These are phyloP conservation scores for Argyrosomus regius DNA, from an alignment of 2,797 vertebrate species.

Conservation along the genomic window DNA sequence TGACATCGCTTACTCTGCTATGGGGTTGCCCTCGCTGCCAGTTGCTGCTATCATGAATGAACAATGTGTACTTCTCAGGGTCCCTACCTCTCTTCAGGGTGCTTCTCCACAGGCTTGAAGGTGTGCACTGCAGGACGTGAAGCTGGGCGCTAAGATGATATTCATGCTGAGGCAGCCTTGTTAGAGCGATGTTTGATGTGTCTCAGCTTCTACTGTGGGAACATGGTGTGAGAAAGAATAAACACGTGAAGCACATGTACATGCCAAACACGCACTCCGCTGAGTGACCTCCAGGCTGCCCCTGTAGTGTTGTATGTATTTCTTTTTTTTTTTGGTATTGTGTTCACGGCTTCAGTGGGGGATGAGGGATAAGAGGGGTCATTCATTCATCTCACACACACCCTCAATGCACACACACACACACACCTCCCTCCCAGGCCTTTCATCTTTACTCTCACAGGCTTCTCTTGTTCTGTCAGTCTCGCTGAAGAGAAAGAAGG, in stretches of 20 bases:
- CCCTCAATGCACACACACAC: conserved; percentile 45
- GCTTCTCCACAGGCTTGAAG: conserved; percentile 56
- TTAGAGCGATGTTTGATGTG: conserved; percentile 49
- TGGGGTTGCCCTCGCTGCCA: conserved; percentile 68
- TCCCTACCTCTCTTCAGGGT: conserved; percentile 58
- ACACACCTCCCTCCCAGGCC: conserved; percentile 71
- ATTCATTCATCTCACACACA: conserved; percentile 76
- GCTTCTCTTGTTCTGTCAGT: conserved; percentile 84
- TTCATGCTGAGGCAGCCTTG: conserved; percentile 46
- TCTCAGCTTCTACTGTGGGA: conserved; percentile 41
- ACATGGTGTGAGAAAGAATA: conserved; percentile 24
- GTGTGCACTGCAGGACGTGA: conserved; percentile 42
- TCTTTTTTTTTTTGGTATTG: conserved; percentile 44
- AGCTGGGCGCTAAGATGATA: conserved; percentile 21
- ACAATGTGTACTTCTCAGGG: conserved; percentile 72
- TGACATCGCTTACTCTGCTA: conserved; percentile 71
- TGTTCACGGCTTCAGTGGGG: conserved; percentile 52
- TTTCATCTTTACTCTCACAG: conserved; percentile 86
- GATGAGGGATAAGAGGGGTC: conserved; percentile 72
- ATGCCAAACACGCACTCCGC: neutral
- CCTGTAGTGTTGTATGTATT: conserved; percentile 50
- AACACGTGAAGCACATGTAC: conserved; percentile 6
- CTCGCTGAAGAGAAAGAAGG: conserved; percentile 65
- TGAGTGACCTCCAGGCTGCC: conserved; percentile 40
- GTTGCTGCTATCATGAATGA: conserved; percentile 73